Base-by-base conservation (phyloP, 2,888 invertebrate species). In the Caenorhabditis sulstoni region DNA sequence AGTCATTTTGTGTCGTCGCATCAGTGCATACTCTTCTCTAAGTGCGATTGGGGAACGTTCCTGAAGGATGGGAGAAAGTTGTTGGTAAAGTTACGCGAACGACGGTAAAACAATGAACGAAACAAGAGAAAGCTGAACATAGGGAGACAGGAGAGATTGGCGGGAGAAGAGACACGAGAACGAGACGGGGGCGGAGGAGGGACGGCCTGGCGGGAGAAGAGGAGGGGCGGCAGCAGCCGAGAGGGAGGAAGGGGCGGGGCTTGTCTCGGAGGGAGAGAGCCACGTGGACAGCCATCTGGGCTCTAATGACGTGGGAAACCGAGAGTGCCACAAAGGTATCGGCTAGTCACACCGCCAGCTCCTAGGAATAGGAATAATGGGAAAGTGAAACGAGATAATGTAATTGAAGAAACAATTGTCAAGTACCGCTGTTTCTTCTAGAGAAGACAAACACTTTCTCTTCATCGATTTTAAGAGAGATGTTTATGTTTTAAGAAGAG, bases 151-250 rank as follows among this genome's bases (percentile, higher is more conserved):
- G n/a, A n/a, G 23, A 22, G 47, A 45, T 20, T 55, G 62, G 55
- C 20, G 55, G 55, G 57, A 29, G 62, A 71, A 55, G 64, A 71
- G 71, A 71, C 62, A 71, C 62, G 64, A 71, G 71, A 71, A 71
- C 71, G 64, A 71, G 55, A 57, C 29, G 29, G 29, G 29, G 29
- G 29, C 29, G 62, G 62, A 39, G 71, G 62, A 53, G 41, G 71
- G 62, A 53, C 55, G 49, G 41, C 53, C 55, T 45, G 59, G 58
- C 49, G 55, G 62, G 61, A 7, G 29, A 29, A 29, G 68, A 49
- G 71, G 71, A 61, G 71, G 61, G 71, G 57, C 47, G 29, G 70
- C 53, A n/a, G 29, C 7, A 3, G 29, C 4, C n/a, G 29, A 7
- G 29, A 29, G 29, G 29, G 4, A 52, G 23, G 22, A 23, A 18